These are phyloP conservation scores for Rhodophaea formosa DNA, from an alignment of 2,888 invertebrate species.

Conservation along the genomic window DNA sequence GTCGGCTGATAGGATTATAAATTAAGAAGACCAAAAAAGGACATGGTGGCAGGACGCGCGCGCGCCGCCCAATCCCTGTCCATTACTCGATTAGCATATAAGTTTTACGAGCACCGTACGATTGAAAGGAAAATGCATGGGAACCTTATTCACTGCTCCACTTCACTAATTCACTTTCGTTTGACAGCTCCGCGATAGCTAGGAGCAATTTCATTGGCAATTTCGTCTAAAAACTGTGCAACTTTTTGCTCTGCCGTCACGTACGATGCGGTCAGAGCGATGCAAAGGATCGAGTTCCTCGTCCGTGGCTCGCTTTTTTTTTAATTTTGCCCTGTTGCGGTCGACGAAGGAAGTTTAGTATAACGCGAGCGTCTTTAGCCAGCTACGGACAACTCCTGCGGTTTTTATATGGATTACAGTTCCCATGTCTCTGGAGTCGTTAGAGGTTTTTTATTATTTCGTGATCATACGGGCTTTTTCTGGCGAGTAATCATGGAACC, in stretches of 20 bases:
- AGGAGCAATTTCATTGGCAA: conserved; percentile 18
- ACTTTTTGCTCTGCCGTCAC: conserved; percentile 33
- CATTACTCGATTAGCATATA: conserved; percentile 56
- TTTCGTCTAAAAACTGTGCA: conserved; percentile 22
- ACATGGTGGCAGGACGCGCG: conserved; percentile 30
- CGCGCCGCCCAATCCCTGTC: conserved; percentile 51
- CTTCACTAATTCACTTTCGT: conserved; percentile 41
- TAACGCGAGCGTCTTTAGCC: conserved; percentile 38
- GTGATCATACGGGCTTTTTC: conserved; percentile 41
- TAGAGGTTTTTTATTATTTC: conserved; percentile 28
- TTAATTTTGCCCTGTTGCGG: conserved; percentile 55
- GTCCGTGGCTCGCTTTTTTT: conserved; percentile 43
- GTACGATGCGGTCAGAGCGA: conserved; percentile 53
- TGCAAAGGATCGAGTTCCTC: conserved; percentile 58
- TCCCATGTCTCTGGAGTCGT: conserved; percentile 52
- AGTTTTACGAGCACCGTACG: conserved; percentile 35
- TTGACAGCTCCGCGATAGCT: conserved; percentile 31
- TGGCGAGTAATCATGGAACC: conserved; percentile 21
- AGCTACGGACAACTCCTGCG: conserved; percentile 49
- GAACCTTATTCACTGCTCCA: conserved; percentile 30
- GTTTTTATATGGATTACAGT: conserved; percentile 62
- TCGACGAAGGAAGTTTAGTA: conserved; percentile 64
- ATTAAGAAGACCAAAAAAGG: conserved; percentile 55
- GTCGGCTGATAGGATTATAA: conserved; percentile 44
- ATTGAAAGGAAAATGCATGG: conserved; percentile 40